Base-by-base conservation (phyloP, 2,888 invertebrate species). In the Ariolimax columbianus region DNA sequence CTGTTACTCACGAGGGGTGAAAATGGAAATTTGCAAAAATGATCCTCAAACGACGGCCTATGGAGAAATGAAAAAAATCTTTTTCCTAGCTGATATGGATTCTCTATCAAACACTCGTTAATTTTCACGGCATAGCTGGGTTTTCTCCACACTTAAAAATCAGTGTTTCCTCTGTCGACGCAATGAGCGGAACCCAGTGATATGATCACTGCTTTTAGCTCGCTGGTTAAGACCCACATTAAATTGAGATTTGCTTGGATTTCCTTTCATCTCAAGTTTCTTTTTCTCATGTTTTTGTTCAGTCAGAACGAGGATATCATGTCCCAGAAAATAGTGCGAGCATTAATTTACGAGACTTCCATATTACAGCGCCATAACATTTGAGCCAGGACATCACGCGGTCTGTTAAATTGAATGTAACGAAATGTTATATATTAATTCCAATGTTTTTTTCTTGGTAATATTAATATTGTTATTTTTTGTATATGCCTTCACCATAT, bases 51-150 rank as follows among this genome's bases (percentile, higher is more conserved):
- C 63, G 72, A 72, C 40, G 43, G 68, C 63, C 51, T 51, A 72
- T 14, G 72, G 55, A 38, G 40, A 40, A 40, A 68, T 26, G 4
- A 43, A 81, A 43, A 70, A 55, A 23, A 4, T 55, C 38, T 36
- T 11, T 70, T 38, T 68, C 26, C 23, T 72, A 47, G 51, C 36
- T 38, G 38, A 55, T 81, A 72, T 70, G 81, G 81, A 72, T 81
- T 81, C 81, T 72, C 81, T 81, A 72, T 81, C 81, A 81, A 70
- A 81, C 72, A 55, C 70, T 72, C 81, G 72, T 81, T 81, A 72
- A 81, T 70, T 81, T 81, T 70, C 72, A 36, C 36, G 72, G 81
- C 51, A 70, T 70, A 36, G 0, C 51, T 36, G 55, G 81, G 81
- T 33, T 51, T 80, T 55, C 72, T 70, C 81, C 4, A n/a, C 47